Evolutionary conservation across 64 coral and sea anemone species (phyloP), one percentile per base, ranked within the genome.

Genomic region (Platygyra sinensis): DNA sequence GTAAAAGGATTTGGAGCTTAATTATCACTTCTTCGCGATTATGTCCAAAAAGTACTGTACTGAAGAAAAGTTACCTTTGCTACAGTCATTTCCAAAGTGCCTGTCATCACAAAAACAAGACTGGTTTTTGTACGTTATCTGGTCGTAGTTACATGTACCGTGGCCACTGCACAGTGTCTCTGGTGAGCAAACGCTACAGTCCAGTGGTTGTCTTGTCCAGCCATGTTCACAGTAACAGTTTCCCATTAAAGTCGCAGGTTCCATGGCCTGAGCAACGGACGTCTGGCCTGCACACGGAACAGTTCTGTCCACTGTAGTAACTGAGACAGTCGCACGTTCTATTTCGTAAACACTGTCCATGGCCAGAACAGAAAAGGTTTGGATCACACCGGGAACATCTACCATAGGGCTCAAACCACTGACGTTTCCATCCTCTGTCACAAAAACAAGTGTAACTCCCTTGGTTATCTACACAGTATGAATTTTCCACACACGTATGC

Each of bases 391-490:
- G 83, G 30, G 92, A 93, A 39, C 92, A 93, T 80, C 92, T 83
- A 13, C 92, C 92, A 19, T 93, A 93, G 14, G 92, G 86, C 52
- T 93, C 92, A 76, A 93, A 93, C 92, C 86, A 84, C 57, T 93
- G 92, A n/a, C 92, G 87, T 13, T 73, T 77, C 91, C 91, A 93
- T 42, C 91, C 91, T 29, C 59, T 52, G 13, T 87, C 15, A 28
- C 91, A 93, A 12, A 71, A 64, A 28, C 91, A 93, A 57, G 79
- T 59, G 52, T 93, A 93, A 25, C 91, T 86, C 4, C 91, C 91
- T 30, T 65, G 22, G 61, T 93, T 87, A 71, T 93, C 91, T 7
- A 20, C 77, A 79, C 91, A 93, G 13, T 72, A 78, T 38, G 91
- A 93, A 12, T 93, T 77, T 30, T 94, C 80, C 77, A 94, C 57